These are phyloP conservation scores for Drosophila bocki DNA, from an alignment of 1,140 invertebrate species.

Conservation along the genomic window DNA sequence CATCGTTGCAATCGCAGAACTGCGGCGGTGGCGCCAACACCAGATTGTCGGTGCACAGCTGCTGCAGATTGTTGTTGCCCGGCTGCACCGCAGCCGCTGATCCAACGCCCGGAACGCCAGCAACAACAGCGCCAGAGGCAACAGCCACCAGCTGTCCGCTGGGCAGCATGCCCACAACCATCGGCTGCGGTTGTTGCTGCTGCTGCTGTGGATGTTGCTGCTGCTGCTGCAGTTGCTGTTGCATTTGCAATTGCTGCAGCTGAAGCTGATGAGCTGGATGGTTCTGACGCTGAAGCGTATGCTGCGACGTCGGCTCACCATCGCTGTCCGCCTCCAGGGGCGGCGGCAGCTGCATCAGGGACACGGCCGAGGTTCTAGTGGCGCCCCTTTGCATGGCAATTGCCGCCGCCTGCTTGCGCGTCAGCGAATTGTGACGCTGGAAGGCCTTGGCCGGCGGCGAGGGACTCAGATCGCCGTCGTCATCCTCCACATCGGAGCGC, in stretches of 20 bases:
- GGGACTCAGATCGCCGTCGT: constrained; percentile 83
- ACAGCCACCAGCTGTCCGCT: constrained; percentile 73
- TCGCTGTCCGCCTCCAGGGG: constrained; percentile 90
- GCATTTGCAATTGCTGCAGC: constrained; percentile 48
- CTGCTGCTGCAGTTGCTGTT: constrained; percentile 47
- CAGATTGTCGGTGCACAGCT: constrained; percentile 86
- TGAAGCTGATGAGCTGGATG: constrained; percentile 32
- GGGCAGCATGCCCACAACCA: constrained; percentile 74
- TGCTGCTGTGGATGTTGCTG: constrained; percentile 51
- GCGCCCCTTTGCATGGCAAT: constrained; percentile 85
- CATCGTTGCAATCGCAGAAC: constrained; percentile 86
- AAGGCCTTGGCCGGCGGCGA: constrained; percentile 85
- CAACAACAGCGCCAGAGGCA: constrained; percentile 67
- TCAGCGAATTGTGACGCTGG: constrained; percentile 87
- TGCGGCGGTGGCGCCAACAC: constrained; percentile 93
- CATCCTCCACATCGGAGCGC: constrained; percentile 79
- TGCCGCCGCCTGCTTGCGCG: constrained; percentile 86
- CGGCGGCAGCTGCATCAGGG: constrained; percentile 92
- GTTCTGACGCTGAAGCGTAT: constrained; percentile 46
- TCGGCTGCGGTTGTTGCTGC: constrained; percentile 63
- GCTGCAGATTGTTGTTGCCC: constrained; percentile 78
- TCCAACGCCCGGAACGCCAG: constrained; percentile 52
- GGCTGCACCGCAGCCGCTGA: constrained; percentile 62
- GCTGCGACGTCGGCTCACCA: constrained; percentile 85
- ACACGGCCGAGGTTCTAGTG: constrained; percentile 87